Evolutionary conservation across 2,797 vertebrate species (phyloP).

Genomic region (Podarcis siculus): DNA sequence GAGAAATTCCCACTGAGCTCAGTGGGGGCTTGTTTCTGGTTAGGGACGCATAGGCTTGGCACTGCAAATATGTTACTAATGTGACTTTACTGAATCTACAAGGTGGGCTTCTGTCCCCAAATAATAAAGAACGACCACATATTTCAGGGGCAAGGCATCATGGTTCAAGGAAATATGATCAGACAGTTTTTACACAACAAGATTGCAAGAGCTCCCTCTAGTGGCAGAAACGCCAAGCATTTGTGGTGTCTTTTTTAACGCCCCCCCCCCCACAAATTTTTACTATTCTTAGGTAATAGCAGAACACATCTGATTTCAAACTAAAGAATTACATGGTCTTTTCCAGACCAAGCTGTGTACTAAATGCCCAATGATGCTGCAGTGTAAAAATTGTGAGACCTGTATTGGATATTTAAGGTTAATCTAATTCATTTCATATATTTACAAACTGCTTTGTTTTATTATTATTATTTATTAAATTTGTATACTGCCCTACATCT

Average conservation of each 20-base stretch:
- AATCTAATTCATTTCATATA: too few relatives aligned
- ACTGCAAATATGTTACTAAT: background rate
- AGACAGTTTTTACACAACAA: background rate
- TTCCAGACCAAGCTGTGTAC: background rate
- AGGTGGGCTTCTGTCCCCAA: background rate
- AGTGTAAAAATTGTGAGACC: background rate
- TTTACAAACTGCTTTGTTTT: too few relatives aligned
- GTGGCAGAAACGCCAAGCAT: background rate
- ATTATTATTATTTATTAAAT: too few relatives aligned
- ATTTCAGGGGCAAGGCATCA: background rate
- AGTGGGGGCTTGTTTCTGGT: background rate
- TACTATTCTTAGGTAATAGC: background rate
- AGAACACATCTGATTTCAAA: too few relatives aligned
- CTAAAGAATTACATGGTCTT: background rate
- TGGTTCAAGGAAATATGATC: background rate
- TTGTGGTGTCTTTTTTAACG: background rate
- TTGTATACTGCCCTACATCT: too few relatives aligned
- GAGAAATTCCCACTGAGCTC: background rate
- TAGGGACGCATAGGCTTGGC: background rate
- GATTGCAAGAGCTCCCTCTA: background rate
- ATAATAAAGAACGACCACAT: background rate
- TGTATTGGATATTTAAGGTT: background rate
- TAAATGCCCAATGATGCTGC: too few relatives aligned
- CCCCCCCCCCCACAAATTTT: too few relatives aligned
- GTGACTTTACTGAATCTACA: background rate